phyloP scores from a whole-genome alignment of 1,140 invertebrate species.

The Drosophila mauritiana region DNA sequence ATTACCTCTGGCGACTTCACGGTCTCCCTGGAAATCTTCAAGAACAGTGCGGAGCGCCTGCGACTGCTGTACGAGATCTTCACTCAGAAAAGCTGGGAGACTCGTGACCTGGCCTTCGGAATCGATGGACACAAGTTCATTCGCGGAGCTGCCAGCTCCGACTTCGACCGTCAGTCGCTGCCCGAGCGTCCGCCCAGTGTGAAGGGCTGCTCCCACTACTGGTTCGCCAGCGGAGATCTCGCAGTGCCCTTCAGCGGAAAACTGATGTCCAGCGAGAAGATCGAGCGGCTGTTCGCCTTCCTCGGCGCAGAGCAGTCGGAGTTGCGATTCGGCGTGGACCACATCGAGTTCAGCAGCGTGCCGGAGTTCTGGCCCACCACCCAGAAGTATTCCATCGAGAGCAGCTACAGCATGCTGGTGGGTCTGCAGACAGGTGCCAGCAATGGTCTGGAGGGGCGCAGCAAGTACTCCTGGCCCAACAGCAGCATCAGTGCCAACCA shows the following conservation, averaged over 20 bases:
- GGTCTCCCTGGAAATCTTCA: slow-evolving; percentile 58
- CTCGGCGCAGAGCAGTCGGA: slow-evolving; percentile 40
- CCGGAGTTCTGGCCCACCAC: slow-evolving; percentile 61
- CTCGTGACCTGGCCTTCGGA: slow-evolving; percentile 69
- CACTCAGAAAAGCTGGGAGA: slow-evolving; percentile 70
- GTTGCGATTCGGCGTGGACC: slow-evolving; percentile 72
- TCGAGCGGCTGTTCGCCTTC: slow-evolving; percentile 68
- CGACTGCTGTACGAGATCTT: slow-evolving; percentile 75
- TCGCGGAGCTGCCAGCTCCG: not conserved
- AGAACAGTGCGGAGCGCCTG: slow-evolving; percentile 57
- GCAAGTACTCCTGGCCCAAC: slow-evolving; percentile 75
- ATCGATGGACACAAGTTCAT: slow-evolving; percentile 73
- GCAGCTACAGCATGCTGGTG: slow-evolving; percentile 79
- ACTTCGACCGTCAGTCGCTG: slow-evolving; percentile 3
- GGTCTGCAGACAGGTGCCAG: slow-evolving; percentile 72
- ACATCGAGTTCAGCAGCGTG: slow-evolving; percentile 68
- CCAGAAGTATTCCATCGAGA: slow-evolving; percentile 79
- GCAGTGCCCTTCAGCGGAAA: slow-evolving; percentile 75
- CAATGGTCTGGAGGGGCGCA: slow-evolving; percentile 76
- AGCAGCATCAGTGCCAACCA: slow-evolving; percentile 35
- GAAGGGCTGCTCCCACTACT: slow-evolving; percentile 73
- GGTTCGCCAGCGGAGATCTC: slow-evolving; percentile 77
- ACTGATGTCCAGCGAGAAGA: slow-evolving; percentile 52
- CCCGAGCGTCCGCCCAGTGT: slow-evolving; percentile 55
- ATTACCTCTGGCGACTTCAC: slow-evolving; percentile 65